Base-by-base conservation (phyloP, 2,888 invertebrate genomes). In the Carabus problematicus region DNA sequence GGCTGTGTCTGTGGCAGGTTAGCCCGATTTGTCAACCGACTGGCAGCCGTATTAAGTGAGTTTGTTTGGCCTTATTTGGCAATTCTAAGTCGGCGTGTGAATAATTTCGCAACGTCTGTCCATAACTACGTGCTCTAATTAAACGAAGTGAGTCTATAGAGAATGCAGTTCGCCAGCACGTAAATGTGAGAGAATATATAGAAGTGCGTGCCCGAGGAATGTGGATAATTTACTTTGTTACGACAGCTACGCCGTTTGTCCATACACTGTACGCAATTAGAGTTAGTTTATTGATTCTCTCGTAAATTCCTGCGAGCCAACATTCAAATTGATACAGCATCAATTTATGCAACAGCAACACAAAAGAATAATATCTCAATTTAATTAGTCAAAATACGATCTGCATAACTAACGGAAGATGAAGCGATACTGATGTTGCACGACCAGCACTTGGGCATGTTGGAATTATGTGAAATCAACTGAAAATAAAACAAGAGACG, bases 101-200 rank as follows among this genome's bases (percentile, higher is more conserved):
- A 52, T 52, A 18, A 52, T 52, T 52, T 52, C 19, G 52, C 16
- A 52, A 43, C 29, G 43, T 61, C 45, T 61, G 54, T 64, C 55
- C 64, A 64, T 64, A 64, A 64, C 54, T 64, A 64, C 55, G 9
- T 64, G 55, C 55, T 64, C 64, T 64, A 64, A 64, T 64, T 64
- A 64, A 64, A 64, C 16, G 64, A 18, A n/a, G 41, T 19, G 29
- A 63, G 39, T 39, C 16, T 14, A 62, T 60, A 60, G 12, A 62
- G 49, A 59, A 59, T 59, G 59, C 18, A 59, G 59, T 59, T 8
- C 12, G 12, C 39, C 42, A 64, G 54, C 16, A 18, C 42, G 55
- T 64, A 64, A 64, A 64, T 55, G 55, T 64, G 43, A 64, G 55
- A 55, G 55, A 64, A 64, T 64, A 55, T 64, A 64, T 64, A 19